Percentiles rank a stretch among this genome's conserved stretches.
Evolutionary conservation across 2,797 vertebrate genomes (phyloP).

Genomic region (Anabacerthia variegaticeps): DNA sequence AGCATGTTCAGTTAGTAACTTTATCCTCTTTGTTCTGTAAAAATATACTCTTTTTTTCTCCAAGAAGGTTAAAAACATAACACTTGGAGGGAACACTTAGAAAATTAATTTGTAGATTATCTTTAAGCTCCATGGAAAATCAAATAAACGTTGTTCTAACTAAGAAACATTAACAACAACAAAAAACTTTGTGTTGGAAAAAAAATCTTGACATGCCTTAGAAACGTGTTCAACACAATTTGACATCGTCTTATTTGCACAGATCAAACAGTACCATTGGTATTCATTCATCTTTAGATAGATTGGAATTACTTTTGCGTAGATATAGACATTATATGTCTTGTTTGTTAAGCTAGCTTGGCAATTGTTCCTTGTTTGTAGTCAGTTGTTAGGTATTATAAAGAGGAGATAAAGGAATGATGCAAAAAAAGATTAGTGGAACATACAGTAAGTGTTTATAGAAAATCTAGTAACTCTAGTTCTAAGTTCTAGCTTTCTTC

Average conservation of each 20-base stretch:
- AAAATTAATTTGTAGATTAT: conserved; percentile 11
- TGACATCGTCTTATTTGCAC: background rate
- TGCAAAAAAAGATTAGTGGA: background rate
- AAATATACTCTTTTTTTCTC: background rate
- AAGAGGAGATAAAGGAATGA: background rate
- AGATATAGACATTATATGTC: background rate
- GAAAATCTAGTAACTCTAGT: background rate
- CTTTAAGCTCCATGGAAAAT: conserved; percentile 47
- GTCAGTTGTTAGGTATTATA: background rate
- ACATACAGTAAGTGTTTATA: background rate
- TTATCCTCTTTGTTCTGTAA: background rate
- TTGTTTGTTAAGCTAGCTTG: background rate
- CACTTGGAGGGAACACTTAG: background rate
- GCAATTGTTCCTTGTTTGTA: background rate
- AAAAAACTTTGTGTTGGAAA: conserved; percentile 27
- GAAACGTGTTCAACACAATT: background rate
- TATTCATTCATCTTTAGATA: background rate
- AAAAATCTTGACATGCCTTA: conserved; percentile 18
- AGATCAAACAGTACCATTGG: background rate
- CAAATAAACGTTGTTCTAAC: conserved; percentile 44
- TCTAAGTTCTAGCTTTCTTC: background rate
- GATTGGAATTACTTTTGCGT: background rate
- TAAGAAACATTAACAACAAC: conserved; percentile 16
- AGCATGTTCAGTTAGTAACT: background rate
- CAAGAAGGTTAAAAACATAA: background rate